Evolutionary conservation across 2,888 invertebrate genomes (phyloP).

Genomic region (Oxycera nigricornis): DNA sequence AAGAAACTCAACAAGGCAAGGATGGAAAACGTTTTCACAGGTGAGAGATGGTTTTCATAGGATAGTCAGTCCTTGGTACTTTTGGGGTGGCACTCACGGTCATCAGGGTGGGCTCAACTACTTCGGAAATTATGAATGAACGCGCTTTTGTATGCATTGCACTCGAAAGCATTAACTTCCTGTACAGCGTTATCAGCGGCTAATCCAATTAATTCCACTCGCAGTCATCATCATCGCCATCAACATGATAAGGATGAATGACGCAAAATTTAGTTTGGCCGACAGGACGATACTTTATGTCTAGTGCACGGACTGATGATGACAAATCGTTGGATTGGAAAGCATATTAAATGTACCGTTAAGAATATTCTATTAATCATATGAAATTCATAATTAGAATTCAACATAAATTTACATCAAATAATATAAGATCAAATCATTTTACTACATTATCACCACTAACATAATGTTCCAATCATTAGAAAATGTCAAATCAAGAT

Average conservation of each 20-base stretch:
- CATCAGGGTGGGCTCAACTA: not conserved
- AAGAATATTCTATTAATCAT: too few species aligned
- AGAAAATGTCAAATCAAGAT: too few species aligned
- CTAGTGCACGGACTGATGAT: not conserved
- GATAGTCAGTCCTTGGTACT: slow-evolving; percentile 2
- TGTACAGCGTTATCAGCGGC: slow-evolving; percentile 39
- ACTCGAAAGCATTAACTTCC: slow-evolving; percentile 41
- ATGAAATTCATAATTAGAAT: too few species aligned
- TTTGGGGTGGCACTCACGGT: not conserved
- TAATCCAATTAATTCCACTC: slow-evolving; percentile 43
- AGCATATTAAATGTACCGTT: too few species aligned
- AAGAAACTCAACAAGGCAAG: slow-evolving; percentile 28
- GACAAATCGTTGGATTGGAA: not conserved
- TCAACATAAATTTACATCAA: too few species aligned
- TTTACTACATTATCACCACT: too few species aligned
- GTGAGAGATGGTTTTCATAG: slow-evolving; percentile 10
- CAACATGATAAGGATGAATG: slow-evolving; percentile 5
- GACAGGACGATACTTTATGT: not conserved
- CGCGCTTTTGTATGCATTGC: slow-evolving; percentile 40
- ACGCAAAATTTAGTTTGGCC: not conserved
- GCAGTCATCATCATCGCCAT: slow-evolving; percentile 16
- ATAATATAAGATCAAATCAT: too few species aligned
- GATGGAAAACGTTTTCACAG: slow-evolving; percentile 18
- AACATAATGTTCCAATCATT: too few species aligned
- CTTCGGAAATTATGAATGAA: not conserved